These are phyloP conservation scores for Drosophila sp. DNA, from an alignment of 1,140 invertebrate genomes.

Conservation along the genomic window DNA sequence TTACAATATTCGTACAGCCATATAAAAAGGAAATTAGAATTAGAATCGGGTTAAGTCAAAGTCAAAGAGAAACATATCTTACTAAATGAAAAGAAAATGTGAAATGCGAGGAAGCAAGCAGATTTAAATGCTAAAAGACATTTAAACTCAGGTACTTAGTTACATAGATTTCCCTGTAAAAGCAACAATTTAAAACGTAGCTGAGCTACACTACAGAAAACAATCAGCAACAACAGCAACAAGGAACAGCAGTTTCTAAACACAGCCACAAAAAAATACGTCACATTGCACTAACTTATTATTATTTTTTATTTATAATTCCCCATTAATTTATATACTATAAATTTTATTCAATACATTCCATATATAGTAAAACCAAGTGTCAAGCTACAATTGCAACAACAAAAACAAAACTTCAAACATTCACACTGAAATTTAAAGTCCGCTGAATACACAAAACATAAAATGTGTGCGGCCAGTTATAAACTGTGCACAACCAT, in stretches of 20 bases:
- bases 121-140: conserved; percentile 55
- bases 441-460: conserved; percentile 26
- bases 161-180: conserved; percentile 56
- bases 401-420: conserved; percentile 52
- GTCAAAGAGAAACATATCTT: conserved; percentile 37
- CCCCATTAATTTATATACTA: conserved; percentile 34
- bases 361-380: conserved; percentile 58
- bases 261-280: conserved; percentile 71
- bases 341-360: conserved; percentile 47
- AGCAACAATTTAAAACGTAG: conserved; percentile 45
- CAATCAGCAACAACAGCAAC: conserved; percentile 19
- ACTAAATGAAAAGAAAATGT: neutral
- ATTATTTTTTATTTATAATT: conserved; percentile 45
- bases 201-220: conserved; percentile 60
- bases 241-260: conserved; percentile 40
- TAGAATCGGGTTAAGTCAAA: conserved; percentile 49
- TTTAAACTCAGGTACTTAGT: conserved; percentile 80
- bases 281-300: conserved; percentile 79
- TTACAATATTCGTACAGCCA: conserved; percentile 65
- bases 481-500: conserved; percentile 57
- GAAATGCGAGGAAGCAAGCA: conserved; percentile 14
- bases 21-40: conserved; percentile 43
- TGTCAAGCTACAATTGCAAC: conserved; percentile 59
- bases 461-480: conserved; percentile 51
- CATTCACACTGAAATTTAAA: conserved; percentile 60